Evolutionary conservation across 2,113 vertebrate species (phyloP), one percentile per base, ranked within the genome.

Genomic region (Trematocara unimaculatum): DNA sequence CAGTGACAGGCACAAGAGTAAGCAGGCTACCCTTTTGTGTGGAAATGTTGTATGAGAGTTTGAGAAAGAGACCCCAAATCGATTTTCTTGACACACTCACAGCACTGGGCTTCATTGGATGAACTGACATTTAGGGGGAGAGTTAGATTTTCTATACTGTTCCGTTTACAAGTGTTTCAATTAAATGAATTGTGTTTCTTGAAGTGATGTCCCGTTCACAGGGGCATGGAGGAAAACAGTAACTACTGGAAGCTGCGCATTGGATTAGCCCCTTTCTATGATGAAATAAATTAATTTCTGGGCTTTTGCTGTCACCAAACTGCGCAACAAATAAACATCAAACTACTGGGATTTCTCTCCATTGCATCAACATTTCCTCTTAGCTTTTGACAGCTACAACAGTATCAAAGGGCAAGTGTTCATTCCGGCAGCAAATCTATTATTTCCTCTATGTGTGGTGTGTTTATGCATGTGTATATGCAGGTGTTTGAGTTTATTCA

Each of bases 61-160:
- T 38, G 26, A 55, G 31, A 53, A 51, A 87, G 51, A 53, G 42
- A 56, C 80, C 56, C 86, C 78, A 90, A 79, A 96, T 95, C 31
- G 45, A 95, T 96, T 96, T 94, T 92, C 64, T 89, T 92, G 93
- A 95, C 90, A 94, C 92, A 91, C 89, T 93, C 84, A 67, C 89
- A 55, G 83, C 82, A 47, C 80, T 82, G 45, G 79, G 87, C 87
- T 88, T 85, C 26, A 85, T 80, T 70, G 85, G 85, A 82, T 83
- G 85, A 91, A 93, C 89, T 91, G 91, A 93, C 91, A 92, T 95
- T 95, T 95, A 89, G 81, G 81, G 86, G 70, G 33, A 81, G 67
- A 82, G 88, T 81, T 92, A 81, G 82, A 51, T 92, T 91, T 89
- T 87, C 88, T 91, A 82, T 82, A 90, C 81, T 78, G 82, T 85